Evolutionary conservation across 2,888 invertebrate genomes (phyloP).

Genomic region (Ectemnius lituratus): DNA sequence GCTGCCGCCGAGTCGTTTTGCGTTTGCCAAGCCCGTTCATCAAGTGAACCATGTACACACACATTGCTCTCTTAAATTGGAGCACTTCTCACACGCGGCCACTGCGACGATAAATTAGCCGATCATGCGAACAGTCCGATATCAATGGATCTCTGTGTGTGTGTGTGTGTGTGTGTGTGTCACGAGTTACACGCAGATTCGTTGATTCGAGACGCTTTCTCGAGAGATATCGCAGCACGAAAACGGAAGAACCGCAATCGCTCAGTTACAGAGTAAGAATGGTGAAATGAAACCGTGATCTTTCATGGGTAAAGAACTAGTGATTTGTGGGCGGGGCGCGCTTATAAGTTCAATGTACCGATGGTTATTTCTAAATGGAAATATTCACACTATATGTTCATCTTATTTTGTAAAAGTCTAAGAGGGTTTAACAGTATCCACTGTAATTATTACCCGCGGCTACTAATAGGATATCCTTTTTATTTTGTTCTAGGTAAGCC

Average conservation of each 20-base stretch:
- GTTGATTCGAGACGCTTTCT: neutral
- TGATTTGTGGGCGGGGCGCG: neutral
- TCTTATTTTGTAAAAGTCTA: too few species aligned
- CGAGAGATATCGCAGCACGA: neutral
- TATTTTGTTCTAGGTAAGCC: constrained; percentile 44
- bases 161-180: neutral
- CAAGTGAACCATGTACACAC: constrained; percentile 11
- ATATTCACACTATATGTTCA: too few species aligned
- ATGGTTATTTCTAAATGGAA: too few species aligned
- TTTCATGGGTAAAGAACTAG: neutral
- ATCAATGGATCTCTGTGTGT: neutral
- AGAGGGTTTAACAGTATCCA: too few species aligned
- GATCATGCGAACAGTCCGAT: neutral
- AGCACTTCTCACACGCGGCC: neutral
- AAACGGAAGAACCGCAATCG: neutral
- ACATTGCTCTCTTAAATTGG: neutral
- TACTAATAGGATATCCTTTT: constrained; percentile 10
- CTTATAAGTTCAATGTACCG: too few species aligned
- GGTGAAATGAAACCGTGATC: neutral
- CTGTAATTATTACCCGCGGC: neutral
- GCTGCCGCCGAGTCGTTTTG: constrained; percentile 12
- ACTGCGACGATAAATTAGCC: neutral
- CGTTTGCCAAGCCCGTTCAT: constrained; percentile 15
- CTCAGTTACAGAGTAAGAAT: neutral
- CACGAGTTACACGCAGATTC: neutral